Percentiles rank a stretch among this genome's conserved stretches.
phyloP scores from a whole-genome alignment of 2,797 vertebrate species.

The Xenops minutus region DNA sequence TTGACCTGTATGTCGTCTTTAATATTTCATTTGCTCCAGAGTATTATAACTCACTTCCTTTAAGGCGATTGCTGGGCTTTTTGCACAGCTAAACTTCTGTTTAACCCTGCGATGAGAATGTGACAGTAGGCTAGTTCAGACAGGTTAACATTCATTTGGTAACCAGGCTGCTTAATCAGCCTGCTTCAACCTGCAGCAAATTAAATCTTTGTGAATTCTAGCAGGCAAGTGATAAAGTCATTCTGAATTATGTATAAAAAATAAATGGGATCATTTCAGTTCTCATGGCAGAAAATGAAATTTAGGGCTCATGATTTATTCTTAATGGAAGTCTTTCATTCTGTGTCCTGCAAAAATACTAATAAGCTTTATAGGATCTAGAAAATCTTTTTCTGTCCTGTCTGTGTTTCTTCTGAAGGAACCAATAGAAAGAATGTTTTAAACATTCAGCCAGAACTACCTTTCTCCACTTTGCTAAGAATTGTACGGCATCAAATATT shows the following conservation, averaged over 20 bases:
- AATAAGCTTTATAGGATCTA: background rate
- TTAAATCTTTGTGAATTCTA: slow-evolving; percentile 74
- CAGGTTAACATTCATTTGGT: slow-evolving; percentile 76
- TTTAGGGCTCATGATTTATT: slow-evolving; percentile 43
- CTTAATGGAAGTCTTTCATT: background rate
- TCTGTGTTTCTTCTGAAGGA: background rate
- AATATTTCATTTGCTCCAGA: slow-evolving; percentile 70
- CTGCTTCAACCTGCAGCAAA: slow-evolving; percentile 79
- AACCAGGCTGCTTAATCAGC: slow-evolving; percentile 77
- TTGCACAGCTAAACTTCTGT: slow-evolving; percentile 76
- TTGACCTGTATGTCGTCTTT: slow-evolving; percentile 66
- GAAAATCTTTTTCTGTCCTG: background rate
- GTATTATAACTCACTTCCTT: slow-evolving; percentile 74
- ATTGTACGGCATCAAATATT: background rate
- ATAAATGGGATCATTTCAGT: slow-evolving; percentile 63
- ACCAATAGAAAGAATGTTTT: background rate
- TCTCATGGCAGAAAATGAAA: slow-evolving; percentile 55
- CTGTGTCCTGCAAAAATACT: background rate
- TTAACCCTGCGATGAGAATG: slow-evolving; percentile 79
- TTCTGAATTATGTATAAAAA: slow-evolving; percentile 68
- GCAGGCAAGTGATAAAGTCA: slow-evolving; percentile 66
- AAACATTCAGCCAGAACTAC: background rate
- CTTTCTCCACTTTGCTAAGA: background rate
- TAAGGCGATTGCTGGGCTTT: slow-evolving; percentile 28
- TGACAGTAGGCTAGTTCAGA: slow-evolving; percentile 79